Evolutionary conservation across 2,888 invertebrate species (phyloP).

Genomic region (Hedychridium roseum): DNA sequence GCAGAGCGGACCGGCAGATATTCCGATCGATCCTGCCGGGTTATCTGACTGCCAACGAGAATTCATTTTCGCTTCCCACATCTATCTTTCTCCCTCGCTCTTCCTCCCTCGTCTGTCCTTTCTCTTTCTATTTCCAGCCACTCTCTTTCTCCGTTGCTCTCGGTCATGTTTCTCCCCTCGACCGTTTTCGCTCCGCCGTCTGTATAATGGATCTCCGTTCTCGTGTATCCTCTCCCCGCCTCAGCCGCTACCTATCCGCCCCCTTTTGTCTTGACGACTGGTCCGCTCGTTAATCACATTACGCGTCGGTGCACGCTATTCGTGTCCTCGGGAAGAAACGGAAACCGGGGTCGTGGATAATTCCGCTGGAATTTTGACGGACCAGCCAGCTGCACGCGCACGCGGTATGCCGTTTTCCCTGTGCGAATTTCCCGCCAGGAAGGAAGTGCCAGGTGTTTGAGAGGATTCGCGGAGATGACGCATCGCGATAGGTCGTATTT

Average conservation of each 20-base stretch:
- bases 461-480: no score
- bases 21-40: conserved; percentile 55
- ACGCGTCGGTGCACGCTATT: conserved; percentile 15
- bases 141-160: conserved; percentile 3
- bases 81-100: conserved; percentile 16
- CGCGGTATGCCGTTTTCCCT: no score
- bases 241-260: conserved; percentile 3
- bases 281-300: conserved; percentile 31
- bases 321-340: neutral
- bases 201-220: conserved; percentile 19
- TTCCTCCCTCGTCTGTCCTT: neutral
- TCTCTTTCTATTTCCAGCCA: conserved; percentile 1
- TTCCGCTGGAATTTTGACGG: no score
- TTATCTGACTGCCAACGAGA: conserved; percentile 52
- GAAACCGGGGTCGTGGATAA: no score
- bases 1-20: conserved; percentile 43
- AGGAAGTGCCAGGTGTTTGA: no score
- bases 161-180: neutral
- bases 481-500: no score
- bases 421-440: no score
- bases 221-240: conserved; percentile 10
- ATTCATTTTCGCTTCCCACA: conserved; percentile 50
- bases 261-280: conserved; percentile 8
- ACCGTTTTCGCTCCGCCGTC: conserved; percentile 1
- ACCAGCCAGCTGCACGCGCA: no score